Percentiles rank a stretch among this genome's conserved stretches.
Conservation (phyloP, 1,140 invertebrate species). For the Drosophila punjabiensis region DNA sequence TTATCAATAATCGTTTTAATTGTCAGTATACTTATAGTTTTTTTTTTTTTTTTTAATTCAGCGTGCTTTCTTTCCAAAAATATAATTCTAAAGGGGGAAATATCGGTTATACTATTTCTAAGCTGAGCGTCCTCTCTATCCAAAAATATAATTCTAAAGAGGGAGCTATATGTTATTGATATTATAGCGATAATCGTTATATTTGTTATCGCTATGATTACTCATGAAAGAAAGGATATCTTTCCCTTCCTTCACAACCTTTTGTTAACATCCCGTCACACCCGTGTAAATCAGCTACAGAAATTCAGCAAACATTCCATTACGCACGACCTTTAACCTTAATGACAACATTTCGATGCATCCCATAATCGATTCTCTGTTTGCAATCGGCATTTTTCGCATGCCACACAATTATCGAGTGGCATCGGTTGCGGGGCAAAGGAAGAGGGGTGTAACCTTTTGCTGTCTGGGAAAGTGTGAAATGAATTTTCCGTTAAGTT, state of each 20-base stretch:
- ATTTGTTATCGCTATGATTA: too few species aligned
- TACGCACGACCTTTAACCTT: slow-evolving; percentile 9
- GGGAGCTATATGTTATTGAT: too few species aligned
- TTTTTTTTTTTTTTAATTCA: not conserved
- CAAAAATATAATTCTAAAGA: too few species aligned
- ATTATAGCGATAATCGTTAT: not conserved
- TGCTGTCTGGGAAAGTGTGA: slow-evolving; percentile 38
- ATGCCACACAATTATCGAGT: slow-evolving; percentile 36
- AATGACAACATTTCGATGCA: slow-evolving; percentile 20
- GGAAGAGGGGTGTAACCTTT: slow-evolving; percentile 9
- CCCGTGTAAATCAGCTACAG: not conserved
- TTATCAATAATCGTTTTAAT: not conserved
- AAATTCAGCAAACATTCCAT: not conserved
- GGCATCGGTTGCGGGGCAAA: not conserved
- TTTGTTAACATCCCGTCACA: not conserved
- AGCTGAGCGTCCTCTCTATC: too few species aligned
- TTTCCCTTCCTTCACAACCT: not conserved
- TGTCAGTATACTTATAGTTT: not conserved
- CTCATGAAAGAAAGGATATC: not conserved
- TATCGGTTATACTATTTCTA: not conserved
- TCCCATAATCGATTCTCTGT: slow-evolving; percentile 20
- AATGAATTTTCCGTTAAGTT: slow-evolving; percentile 76
- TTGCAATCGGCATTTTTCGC: slow-evolving; percentile 28
- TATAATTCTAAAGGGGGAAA: not conserved
- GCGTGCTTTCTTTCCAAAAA: not conserved